These are phyloP conservation scores for Ormyrus labotus DNA, from an alignment of 2,888 invertebrate genomes.

Conservation along the genomic window DNA sequence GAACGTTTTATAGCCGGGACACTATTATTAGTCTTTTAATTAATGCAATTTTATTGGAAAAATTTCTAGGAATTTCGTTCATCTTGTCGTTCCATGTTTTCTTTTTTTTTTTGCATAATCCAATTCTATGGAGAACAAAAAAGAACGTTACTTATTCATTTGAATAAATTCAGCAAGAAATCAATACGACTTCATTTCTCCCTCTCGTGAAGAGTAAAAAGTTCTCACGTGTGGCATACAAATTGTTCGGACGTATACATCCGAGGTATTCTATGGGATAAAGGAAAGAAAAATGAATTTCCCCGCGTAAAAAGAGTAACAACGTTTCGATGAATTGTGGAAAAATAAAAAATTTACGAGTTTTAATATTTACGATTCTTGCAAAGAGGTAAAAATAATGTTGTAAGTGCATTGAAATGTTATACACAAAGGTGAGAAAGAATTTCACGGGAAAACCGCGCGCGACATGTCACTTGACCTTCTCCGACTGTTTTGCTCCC, in stretches of 20 bases:
- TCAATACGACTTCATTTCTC: slow-evolving; percentile 1
- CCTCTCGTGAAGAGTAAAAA: not conserved
- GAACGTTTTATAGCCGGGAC: no score
- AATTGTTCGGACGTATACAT: not conserved
- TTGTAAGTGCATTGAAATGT: no score
- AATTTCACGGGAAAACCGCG: slow-evolving; percentile 28
- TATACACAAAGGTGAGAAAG: slow-evolving; percentile 26
- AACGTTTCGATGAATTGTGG: not conserved
- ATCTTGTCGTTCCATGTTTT: no score
- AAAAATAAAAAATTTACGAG: not conserved
- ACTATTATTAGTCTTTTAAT: no score
- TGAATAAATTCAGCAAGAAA: slow-evolving; percentile 1
- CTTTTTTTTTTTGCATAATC: no score
- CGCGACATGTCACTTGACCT: slow-evolving; percentile 24
- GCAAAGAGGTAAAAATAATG: no score
- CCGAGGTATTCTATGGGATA: not conserved
- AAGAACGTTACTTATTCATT: slow-evolving; percentile 6
- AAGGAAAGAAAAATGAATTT: not conserved
- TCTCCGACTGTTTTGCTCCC: not conserved
- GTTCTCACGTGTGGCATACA: not conserved
- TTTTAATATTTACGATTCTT: no score
- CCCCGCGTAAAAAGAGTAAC: not conserved
- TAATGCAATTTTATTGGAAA: no score
- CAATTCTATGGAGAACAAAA: not conserved
- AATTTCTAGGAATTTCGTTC: no score